phyloP scores from a whole-genome alignment of 2,888 invertebrate species.

The Ennomos quercinarius region DNA sequence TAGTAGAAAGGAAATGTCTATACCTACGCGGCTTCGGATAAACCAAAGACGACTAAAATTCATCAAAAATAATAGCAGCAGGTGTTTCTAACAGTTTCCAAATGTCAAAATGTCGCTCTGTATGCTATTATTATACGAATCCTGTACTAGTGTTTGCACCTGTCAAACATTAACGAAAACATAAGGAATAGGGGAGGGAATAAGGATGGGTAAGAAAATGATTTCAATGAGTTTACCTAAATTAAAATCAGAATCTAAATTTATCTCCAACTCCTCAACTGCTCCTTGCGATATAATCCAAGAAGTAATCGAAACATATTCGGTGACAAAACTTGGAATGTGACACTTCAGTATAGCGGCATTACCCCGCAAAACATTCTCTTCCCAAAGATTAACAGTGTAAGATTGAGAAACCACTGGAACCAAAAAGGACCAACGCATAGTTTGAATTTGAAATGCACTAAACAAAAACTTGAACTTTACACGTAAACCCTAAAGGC shows the following conservation, averaged over 20 bases:
- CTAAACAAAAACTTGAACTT: neutral
- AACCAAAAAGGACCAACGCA: conserved; percentile 56
- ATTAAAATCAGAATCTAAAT: conserved; percentile 72
- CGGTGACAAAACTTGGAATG: conserved; percentile 96
- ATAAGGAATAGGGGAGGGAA: conserved; percentile 12
- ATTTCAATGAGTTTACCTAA: conserved; percentile 63
- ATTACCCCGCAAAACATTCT: conserved; percentile 95
- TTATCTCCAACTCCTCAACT: conserved; percentile 80
- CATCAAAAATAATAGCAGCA: too few relatives aligned
- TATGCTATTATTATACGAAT: neutral
- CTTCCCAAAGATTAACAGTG: conserved; percentile 96
- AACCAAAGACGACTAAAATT: too few relatives aligned
- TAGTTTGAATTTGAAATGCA: neutral
- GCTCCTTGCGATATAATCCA: conserved; percentile 91
- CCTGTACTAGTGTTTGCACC: neutral
- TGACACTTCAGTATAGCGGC: conserved; percentile 96
- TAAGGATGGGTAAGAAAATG: conserved; percentile 29
- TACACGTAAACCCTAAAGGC: neutral
- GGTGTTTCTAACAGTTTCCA: neutral
- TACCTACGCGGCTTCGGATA: too few relatives aligned
- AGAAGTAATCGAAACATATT: conserved; percentile 93
- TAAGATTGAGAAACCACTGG: conserved; percentile 96
- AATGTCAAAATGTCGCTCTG: neutral
- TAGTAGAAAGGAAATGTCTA: conserved; percentile 2
- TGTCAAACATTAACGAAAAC: neutral